Evolutionary conservation across 1,140 invertebrate genomes (phyloP).

Genomic region (Macrobrachium nipponense): DNA sequence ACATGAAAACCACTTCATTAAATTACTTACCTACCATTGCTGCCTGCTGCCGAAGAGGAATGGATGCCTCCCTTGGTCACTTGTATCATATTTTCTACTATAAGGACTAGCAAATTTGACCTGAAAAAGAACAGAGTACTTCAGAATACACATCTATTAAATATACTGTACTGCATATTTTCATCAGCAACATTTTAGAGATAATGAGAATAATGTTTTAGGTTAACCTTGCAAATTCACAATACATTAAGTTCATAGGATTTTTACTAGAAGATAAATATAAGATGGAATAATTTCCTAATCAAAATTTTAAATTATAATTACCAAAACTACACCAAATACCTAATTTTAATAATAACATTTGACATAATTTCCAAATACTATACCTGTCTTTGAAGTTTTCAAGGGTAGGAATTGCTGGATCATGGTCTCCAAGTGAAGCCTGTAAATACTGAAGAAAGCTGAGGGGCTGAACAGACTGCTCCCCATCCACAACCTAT

Average conservation of each 20-base stretch:
- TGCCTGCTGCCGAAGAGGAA: not conserved
- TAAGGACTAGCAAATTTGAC: constrained; percentile 44
- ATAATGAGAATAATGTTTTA: too few species aligned
- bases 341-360: too few species aligned
- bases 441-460: constrained; percentile 39
- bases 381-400: constrained; percentile 20
- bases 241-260: too few species aligned
- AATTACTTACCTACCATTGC: constrained; percentile 8
- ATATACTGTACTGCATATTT: too few species aligned
- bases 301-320: too few species aligned
- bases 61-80: constrained; percentile 72
- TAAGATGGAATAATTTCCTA: too few species aligned
- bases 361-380: not conserved
- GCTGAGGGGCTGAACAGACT: constrained; percentile 33
- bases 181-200: too few species aligned
- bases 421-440: constrained; percentile 3
- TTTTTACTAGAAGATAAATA: too few species aligned
- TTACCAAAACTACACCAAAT: too few species aligned
- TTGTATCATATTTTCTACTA: constrained; percentile 60
- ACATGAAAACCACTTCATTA: too few species aligned
- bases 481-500: constrained; percentile 18
- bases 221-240: too few species aligned
- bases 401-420: not conserved
- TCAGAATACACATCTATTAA: too few species aligned
- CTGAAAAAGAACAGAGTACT: not conserved